Conservation (phyloP, 2,113 vertebrate species). For the Chaetorhynchus papuensis region DNA sequence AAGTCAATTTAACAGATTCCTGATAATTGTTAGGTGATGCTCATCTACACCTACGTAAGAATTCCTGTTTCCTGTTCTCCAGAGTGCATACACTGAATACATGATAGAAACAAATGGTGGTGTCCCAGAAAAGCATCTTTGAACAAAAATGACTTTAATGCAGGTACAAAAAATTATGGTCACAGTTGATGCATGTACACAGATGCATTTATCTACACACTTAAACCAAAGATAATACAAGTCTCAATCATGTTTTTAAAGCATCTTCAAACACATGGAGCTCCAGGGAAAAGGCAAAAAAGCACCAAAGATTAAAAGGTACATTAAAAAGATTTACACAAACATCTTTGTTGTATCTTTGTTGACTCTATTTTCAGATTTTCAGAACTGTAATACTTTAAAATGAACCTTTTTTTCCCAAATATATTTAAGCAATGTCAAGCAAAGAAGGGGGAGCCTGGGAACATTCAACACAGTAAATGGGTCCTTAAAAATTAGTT, state of each 20-base stretch:
- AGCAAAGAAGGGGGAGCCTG: not conserved
- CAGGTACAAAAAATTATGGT: constrained; percentile 61
- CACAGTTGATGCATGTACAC: constrained; percentile 59
- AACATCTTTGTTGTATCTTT: not conserved
- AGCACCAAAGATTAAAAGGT: constrained; percentile 45
- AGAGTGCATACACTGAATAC: not conserved
- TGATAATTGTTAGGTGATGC: not conserved
- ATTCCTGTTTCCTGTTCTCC: not conserved
- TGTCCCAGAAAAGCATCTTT: constrained; percentile 4
- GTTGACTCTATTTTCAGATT: not conserved
- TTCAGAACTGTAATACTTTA: not conserved
- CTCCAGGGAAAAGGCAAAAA: constrained; percentile 25
- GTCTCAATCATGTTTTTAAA: constrained; percentile 11
- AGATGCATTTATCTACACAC: constrained; percentile 18
- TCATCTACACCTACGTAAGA: not conserved
- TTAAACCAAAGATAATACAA: constrained; percentile 26
- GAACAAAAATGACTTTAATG: constrained; percentile 19
- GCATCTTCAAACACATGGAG: constrained; percentile 8
- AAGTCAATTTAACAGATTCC: not conserved
- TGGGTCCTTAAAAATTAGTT: not conserved
- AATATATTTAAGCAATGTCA: not conserved
- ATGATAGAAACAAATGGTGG: constrained; percentile 9
- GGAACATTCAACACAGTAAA: not conserved
- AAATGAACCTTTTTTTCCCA: not conserved
- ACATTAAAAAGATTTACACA: constrained; percentile 7